These are phyloP conservation scores for Torymus auratus DNA, from an alignment of 2,888 invertebrate genomes.

Conservation along the genomic window DNA sequence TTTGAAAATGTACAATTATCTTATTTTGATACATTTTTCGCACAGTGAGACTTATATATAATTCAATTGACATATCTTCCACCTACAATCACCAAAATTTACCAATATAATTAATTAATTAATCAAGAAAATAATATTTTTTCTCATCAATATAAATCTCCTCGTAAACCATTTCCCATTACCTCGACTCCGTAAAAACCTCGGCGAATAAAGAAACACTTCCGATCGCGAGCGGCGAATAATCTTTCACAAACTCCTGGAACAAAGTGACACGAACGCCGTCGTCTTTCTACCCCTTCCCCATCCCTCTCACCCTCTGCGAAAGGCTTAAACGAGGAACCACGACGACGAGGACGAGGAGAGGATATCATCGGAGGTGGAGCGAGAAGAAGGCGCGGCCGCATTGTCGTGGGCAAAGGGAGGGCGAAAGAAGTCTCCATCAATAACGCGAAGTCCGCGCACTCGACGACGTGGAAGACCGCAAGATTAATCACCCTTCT, in stretches of 20 bases:
- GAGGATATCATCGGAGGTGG: constrained; percentile 39
- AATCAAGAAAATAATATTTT: too few species aligned
- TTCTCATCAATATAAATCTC: too few species aligned
- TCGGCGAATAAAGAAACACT: background rate
- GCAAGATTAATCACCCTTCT: constrained; percentile 77
- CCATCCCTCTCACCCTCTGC: background rate
- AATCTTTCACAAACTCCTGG: constrained; percentile 8
- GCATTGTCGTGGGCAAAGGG: constrained; percentile 55
- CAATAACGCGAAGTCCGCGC: constrained; percentile 76
- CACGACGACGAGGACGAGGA: constrained; percentile 3
- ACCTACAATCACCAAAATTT: too few species aligned
- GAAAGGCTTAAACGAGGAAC: constrained; percentile 27
- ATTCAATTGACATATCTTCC: too few species aligned
- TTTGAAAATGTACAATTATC: too few species aligned
- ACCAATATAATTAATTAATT: too few species aligned
- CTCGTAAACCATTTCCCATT: too few species aligned
- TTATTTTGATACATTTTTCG: too few species aligned
- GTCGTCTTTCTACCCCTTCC: too few species aligned
- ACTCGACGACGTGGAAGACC: constrained; percentile 76
- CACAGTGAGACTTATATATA: too few species aligned
- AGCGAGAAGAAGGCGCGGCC: constrained; percentile 49
- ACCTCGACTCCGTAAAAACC: too few species aligned
- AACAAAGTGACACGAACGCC: constrained; percentile 37
- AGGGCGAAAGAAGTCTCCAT: constrained; percentile 75
- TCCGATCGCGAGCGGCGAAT: constrained; percentile 23